Evolutionary conservation across 2,113 vertebrate species (phyloP).

Genomic region (Ranitomeya variabilis): DNA sequence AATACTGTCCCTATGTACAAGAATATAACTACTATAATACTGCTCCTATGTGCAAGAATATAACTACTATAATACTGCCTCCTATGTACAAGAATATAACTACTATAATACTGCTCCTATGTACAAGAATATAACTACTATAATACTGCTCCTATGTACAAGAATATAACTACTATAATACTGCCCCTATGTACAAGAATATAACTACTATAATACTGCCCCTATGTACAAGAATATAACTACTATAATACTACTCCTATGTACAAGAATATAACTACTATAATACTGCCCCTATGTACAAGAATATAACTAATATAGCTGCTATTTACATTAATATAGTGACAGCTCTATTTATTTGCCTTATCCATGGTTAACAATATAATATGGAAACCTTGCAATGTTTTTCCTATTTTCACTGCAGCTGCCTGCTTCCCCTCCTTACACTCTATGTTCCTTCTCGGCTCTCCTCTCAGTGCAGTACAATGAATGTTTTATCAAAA

Average conservation of each 20-base stretch:
- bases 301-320: no score
- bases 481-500: slow-evolving; percentile 62
- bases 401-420: neutral
- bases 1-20: no score
- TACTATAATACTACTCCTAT: neutral
- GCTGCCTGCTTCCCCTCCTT: neutral
- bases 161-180: neutral
- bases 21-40: no score
- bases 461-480: slow-evolving; percentile 52
- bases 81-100: no score
- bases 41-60: neutral
- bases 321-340: no score
- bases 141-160: no score
- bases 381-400: neutral
- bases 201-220: no score
- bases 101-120: no score
- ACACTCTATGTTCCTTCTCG: neutral
- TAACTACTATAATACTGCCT: no score
- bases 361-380: neutral
- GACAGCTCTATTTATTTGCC: no score
- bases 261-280: neutral
- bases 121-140: no score
- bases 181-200: no score
- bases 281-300: neutral
- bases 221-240: neutral